Evolutionary conservation across 2,797 vertebrate species (phyloP), one percentile per base, ranked within the genome.

Genomic region (Poeciliopsis turneri): DNA sequence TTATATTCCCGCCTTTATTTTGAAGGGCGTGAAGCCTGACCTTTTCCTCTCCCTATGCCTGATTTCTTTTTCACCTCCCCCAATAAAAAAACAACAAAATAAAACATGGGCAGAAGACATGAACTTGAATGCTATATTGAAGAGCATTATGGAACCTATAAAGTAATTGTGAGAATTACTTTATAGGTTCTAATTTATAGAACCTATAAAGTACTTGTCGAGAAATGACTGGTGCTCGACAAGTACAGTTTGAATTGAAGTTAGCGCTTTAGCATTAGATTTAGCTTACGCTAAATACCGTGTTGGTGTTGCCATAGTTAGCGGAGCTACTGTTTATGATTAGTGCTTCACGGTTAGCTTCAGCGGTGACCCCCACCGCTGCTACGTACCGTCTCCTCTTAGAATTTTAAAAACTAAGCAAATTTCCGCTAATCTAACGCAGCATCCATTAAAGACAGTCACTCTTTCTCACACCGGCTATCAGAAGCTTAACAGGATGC

Each of bases 401-500:
- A 61, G 16, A 15, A 61, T 61, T 61, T 61, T 61, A 33, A 33
- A 7, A 61, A 7, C 13, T 36, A 36, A 36, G 2, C 7, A 68
- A 0, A 28, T 47, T 33, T 28, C 4, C 20, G 45, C n/a, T 30
- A 9, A 47, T 30, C 25, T 30, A 72, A 33, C 2, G 3, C 28
- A 51, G 46, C 20, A 78, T 55, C 53, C 72, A 80, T 76, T 59
- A 13, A 46, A 74, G n/a, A 81, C 76, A 75, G 43, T 23, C 4
- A 49, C 53, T 11, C 41, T 20, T 33, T 20, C 71, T 64, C 76
- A 77, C 30, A 64, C 57, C 30, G 79, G 75, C 84, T 74, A 70
- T 85, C 85, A 84, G 74, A 69, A 39, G 66, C 82, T 80, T 77
- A 74, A 82, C 79, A 70, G 80, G 85, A 88, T 91, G 76, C 49